Evolutionary conservation across 2,113 vertebrate species (phyloP).

Genomic region (Gallinago media): DNA sequence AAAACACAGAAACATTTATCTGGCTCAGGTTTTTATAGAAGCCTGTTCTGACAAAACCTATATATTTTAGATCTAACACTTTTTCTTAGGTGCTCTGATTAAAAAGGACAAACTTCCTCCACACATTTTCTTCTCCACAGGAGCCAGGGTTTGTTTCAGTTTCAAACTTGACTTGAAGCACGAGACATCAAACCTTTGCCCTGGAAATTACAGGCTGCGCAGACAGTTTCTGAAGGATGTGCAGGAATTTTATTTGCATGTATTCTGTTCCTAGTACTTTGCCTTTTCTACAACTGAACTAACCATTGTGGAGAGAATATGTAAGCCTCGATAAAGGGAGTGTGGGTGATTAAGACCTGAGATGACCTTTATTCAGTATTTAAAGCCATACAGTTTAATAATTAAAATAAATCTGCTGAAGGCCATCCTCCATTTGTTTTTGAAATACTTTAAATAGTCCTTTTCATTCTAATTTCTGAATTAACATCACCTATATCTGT

Average conservation of each 20-base stretch:
- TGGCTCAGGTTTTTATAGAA: not conserved
- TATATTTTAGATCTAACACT: conserved; percentile 20
- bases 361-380: not conserved
- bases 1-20: not conserved
- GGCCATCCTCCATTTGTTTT: not conserved
- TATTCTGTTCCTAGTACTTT: not conserved
- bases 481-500: not conserved
- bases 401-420: not conserved
- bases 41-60: conserved; percentile 20
- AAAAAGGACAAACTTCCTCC: conserved; percentile 41
- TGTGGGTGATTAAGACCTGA: not conserved
- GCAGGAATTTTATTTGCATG: conserved; percentile 50
- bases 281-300: not conserved
- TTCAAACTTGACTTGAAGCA: conserved; percentile 44
- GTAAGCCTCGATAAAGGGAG: not conserved
- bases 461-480: not conserved
- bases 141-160: conserved; percentile 36
- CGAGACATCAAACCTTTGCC: conserved; percentile 38
- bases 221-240: conserved; percentile 6
- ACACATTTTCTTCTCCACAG: conserved; percentile 54
- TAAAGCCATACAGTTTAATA: not conserved
- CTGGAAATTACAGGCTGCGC: conserved; percentile 38
- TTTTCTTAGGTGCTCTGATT: conserved; percentile 38
- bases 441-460: not conserved
- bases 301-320: not conserved